A percentile compares a stretch with the other conserved stretches of the same genome.
These are phyloP conservation scores for Notarius quadriscutis DNA, from an alignment of 2,113 vertebrate species.

Conservation along the genomic window DNA sequence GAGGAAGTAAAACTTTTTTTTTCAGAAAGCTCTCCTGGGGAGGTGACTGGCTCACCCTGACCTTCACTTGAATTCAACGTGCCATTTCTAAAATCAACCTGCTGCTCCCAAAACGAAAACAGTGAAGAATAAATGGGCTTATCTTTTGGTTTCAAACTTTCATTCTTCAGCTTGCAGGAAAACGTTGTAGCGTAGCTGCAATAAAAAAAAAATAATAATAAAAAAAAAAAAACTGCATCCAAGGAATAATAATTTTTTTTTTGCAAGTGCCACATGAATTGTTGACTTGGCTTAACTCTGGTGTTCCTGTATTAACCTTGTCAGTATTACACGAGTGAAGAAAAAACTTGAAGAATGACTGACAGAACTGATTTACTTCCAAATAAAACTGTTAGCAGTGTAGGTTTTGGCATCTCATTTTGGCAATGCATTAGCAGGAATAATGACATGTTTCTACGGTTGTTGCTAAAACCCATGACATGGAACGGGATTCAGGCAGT, in stretches of 20 bases:
- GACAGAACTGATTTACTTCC: constrained; percentile 53
- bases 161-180: neutral
- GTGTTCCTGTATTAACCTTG: constrained; percentile 48
- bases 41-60: constrained; percentile 9
- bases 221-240: neutral
- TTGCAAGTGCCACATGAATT: neutral
- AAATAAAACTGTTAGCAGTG: constrained; percentile 60
- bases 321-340: constrained; percentile 53
- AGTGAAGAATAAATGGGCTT: neutral
- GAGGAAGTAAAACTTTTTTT: constrained; percentile 24
- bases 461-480: too few species aligned
- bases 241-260: neutral
- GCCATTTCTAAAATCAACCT: constrained; percentile 71
- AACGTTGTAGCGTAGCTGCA: neutral
- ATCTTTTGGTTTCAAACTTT: neutral
- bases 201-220: neutral
- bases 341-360: constrained; percentile 43
- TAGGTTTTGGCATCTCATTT: constrained; percentile 34
- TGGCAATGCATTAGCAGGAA: constrained; percentile 23
- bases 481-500: too few species aligned
- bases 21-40: constrained; percentile 34
- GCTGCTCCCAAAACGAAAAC: constrained; percentile 63
- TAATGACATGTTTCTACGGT: neutral
- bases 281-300: constrained; percentile 23
- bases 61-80: constrained; percentile 65